Evolutionary conservation across 2,113 vertebrate species (phyloP), one percentile per base, ranked within the genome.

Genomic region (Arenaria interpres): DNA sequence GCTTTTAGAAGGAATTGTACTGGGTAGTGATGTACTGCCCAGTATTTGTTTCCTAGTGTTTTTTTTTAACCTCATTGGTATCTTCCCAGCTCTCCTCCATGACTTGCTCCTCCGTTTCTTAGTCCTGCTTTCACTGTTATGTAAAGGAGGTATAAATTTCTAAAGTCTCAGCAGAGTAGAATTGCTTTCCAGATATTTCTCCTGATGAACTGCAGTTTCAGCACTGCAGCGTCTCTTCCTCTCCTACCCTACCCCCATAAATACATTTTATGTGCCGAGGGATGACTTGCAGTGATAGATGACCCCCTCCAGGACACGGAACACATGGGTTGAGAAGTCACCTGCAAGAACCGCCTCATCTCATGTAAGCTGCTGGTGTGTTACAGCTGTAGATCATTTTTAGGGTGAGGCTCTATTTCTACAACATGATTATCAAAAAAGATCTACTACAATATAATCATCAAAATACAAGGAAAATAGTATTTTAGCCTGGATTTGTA

Each of bases 291-390:
- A 62, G 24, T 12, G 18, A 57, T 0, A n/a, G 7, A 39, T 0
- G 1, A 56, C 25, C 32, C 48, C 67, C 76, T 28, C 12, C 41
- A 63, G n/a, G 12, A 18, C 1, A 1, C 6, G 10, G 33, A 68
- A 43, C 25, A 7, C 3, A 0, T 0, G 1, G 7, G 6, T 41
- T 41, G 23, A 23, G 6, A 48, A 84, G 51, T 14, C 22, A 62
- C 54, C 63, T n/a, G 8, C 27, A 69, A 57, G 35, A 69, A 73
- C 19, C 9, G 24, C n/a, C 14, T 81, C 33, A 41, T 51, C 57
- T 6, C 4, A 0, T 19, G 28, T 32, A 4, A 74, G 32, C 1
- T 3, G 11, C 45, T 62, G 14, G 2, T 10, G 17, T 22, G 12
- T 17, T 9, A 17, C 32, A 54, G 8, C 14, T 84, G 16, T 13